Evolutionary conservation across 2,113 vertebrate genomes (phyloP), one percentile per base, ranked within the genome.

Genomic region (Sigmodon hispidus): DNA sequence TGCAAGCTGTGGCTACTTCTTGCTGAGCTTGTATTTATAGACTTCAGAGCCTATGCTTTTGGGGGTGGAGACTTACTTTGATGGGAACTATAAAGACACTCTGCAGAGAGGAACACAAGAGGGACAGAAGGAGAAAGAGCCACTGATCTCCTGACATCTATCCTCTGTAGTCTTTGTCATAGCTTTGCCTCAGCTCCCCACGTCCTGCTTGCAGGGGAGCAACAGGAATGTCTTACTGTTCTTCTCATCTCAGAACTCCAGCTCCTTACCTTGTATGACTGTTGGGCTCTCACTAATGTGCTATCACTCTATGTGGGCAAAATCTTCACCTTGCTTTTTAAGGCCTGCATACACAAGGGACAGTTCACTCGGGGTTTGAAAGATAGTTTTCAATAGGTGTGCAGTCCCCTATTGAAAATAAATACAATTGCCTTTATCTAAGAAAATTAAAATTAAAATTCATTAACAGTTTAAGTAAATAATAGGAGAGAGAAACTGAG

Each of bases 1-100:
- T 76, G 40, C 80, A 91, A 40, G 43, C 84, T n/a, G 22, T 45
- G 59, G 63, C 36, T 76, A 65, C 87, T 81, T 94, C 84, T 72
- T 89, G 79, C 75, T 72, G 90, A 81, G 89, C 26, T 69, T 34
- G 1, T 96, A 97, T 96, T 94, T 95, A 93, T 45, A 92, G 96
- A 77, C 89, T 90, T 94, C 65, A 73, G 84, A 96, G 89, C 76
- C 34, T 79, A 36, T 61, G 94, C 70, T 91, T 93, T 92, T 75
- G 63, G 83, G 83, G 63, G 70, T 79, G 36, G 84, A 94, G 57
- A 91, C 43, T 91, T 0, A 43, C 79, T 89, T 94, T 91, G 87
- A 87, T 19, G 67, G 72, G 57, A 73, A 87, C 70, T 72, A 83
- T 69, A 93, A 94, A 95, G 79, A 73, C 52, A n/a, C 83, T 61